Evolutionary conservation across 2,888 invertebrate genomes (phyloP), one percentile per base, ranked within the genome.

Genomic region (Myopa tessellatipennis): DNA sequence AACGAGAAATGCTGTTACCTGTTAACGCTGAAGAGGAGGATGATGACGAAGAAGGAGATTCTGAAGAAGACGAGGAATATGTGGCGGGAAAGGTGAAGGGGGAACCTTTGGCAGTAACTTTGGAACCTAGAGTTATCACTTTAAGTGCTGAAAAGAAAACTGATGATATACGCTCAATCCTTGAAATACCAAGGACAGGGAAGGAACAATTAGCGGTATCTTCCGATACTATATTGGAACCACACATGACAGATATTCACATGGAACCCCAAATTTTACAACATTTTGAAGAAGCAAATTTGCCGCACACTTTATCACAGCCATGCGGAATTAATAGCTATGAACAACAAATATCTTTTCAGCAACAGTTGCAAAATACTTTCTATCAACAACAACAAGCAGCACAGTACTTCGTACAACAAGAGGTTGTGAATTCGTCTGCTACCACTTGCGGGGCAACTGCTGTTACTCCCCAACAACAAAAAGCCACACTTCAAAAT

Each of bases 1-100:
- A 91, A 88, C 84, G 91, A 87, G 89, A 88, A 90, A 84, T 86
- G 87, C 90, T 91, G 81, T 83, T 83, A 6, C 82, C 85, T 1
- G 81, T 84, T 38, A 84, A 86, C 52, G 84, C 84, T 12, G 86
- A 88, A 77, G 89, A 88, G 73, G 88, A 88, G 63, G 89, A 88
- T 12, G 88, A 88, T 5, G 89, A 88, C 65, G 82, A 84, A 50
- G 85, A 84, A 16, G 81, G 77, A 0, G 81, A 79, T 16, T 81
- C 80, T 52, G 86, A 86, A 50, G 87, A 87, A 1, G 88, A 88
- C 34, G 87, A 88, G 12, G 87, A 87, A 68, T 84, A 83, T 76
- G 83, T 83, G 63, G 81, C 81, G 12, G 84, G 81, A 5, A 84
- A 81, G 77, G 84, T 82, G 82, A 85, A 34, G 14, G 58, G 60